A percentile compares a stretch with the other conserved stretches of the same genome.
These are phyloP conservation scores for Drosophila tristis DNA, from an alignment of 1,140 invertebrate species.

Conservation along the genomic window DNA sequence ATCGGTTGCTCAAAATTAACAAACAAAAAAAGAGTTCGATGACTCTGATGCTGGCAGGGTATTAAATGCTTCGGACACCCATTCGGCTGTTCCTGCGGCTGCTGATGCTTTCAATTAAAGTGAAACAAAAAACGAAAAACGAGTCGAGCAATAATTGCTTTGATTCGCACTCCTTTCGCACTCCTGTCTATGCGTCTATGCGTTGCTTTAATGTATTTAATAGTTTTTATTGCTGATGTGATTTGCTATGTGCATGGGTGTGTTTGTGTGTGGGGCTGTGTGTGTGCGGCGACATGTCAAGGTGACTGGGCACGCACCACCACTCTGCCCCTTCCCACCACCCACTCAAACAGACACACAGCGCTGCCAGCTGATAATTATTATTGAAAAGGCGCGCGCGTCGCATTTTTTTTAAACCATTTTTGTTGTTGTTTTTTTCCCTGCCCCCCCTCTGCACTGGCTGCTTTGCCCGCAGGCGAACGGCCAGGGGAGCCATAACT, in stretches of 20 bases:
- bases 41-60: no score
- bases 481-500: slow-evolving; percentile 38
- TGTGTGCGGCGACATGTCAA: slow-evolving; percentile 61
- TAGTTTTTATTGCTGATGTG: slow-evolving; percentile 36
- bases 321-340: no score
- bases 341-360: slow-evolving; percentile 10
- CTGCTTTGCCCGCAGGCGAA: slow-evolving; percentile 14
- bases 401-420: slow-evolving; percentile 29
- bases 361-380: slow-evolving; percentile 50
- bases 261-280: no score
- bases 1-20: no score
- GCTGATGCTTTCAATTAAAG: slow-evolving; percentile 15
- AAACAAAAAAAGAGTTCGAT: no score
- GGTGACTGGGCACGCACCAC: slow-evolving; percentile 50
- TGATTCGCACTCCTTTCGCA: slow-evolving; percentile 51
- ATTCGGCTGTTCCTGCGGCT: no score
- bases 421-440: slow-evolving; percentile 15
- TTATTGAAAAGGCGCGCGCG: slow-evolving; percentile 61
- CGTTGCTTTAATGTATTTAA: slow-evolving; percentile 63
- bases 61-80: no score
- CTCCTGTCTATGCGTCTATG: slow-evolving; percentile 4
- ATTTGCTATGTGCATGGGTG: neutral
- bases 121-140: slow-evolving; percentile 15
- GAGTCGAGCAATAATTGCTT: slow-evolving; percentile 54
- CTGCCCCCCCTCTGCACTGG: neutral